phyloP scores from a whole-genome alignment of 2,113 vertebrate genomes.

The Carassius gibelio region DNA sequence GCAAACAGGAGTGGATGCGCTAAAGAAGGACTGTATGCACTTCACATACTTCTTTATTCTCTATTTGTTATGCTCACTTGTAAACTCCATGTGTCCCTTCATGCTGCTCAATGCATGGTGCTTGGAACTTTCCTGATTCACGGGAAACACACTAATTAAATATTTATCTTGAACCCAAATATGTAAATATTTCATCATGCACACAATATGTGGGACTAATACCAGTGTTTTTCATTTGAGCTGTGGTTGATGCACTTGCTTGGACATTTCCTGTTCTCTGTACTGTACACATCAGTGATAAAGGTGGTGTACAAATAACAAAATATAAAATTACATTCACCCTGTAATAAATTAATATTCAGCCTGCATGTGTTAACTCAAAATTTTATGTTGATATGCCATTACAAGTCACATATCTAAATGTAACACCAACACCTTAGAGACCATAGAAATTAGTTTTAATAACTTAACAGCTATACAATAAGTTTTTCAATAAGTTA shows the following conservation, averaged over 20 bases:
- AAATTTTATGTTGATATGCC: background rate
- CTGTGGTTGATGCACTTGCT: background rate
- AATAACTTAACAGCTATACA: background rate
- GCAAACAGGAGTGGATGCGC: constrained; percentile 1
- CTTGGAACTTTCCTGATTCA: background rate
- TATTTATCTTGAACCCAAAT: background rate
- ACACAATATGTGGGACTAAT: background rate
- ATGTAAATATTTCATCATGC: background rate
- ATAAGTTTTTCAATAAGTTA: background rate
- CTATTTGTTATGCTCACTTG: background rate
- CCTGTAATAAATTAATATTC: background rate
- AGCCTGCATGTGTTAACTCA: background rate
- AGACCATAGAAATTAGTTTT: background rate
- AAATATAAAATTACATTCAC: background rate
- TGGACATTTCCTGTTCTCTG: background rate
- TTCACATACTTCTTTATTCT: background rate
- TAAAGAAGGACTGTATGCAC: background rate
- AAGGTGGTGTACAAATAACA: background rate
- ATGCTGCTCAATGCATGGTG: background rate
- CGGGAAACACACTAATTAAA: background rate
- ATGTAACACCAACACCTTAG: too few relatives aligned
- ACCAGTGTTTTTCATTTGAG: background rate
- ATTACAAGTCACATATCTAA: background rate
- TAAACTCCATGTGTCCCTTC: background rate
- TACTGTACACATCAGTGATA: background rate